Percentiles rank a stretch among this genome's conserved stretches.
These are phyloP conservation scores for Zosterops hypoxanthus DNA, from an alignment of 2,113 vertebrate species.

Conservation along the genomic window DNA sequence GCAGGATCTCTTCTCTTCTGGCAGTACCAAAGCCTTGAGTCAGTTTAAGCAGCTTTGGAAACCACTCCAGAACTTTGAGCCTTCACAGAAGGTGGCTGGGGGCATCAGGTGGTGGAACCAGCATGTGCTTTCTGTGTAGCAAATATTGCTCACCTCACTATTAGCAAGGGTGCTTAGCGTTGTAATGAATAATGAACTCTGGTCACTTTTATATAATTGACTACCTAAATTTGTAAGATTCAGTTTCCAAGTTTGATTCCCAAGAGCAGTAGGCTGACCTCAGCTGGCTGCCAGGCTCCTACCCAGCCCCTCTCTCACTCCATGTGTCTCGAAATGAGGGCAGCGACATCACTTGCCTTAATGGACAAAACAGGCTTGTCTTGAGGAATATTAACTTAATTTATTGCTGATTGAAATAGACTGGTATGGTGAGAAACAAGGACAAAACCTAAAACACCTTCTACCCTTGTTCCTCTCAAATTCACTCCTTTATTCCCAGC, in stretches of 20 bases:
- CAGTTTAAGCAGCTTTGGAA: slow-evolving; percentile 5
- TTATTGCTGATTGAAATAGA: not conserved
- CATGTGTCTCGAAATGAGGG: not conserved
- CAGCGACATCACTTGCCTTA: not conserved
- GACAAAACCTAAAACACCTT: not conserved
- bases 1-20: not conserved
- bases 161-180: not conserved
- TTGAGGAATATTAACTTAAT: not conserved
- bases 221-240: not conserved
- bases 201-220: not conserved
- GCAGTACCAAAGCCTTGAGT: not conserved
- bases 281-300: not conserved
- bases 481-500: not conserved
- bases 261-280: not conserved
- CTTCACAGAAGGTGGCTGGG: not conserved
- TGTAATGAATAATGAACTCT: not conserved
- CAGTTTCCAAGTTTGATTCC: not conserved
- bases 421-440: not conserved
- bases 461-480: not conserved
- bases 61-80: not conserved
- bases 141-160: not conserved
- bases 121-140: not conserved
- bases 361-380: rapidly evolving
- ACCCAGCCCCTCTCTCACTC: not conserved
- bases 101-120: not conserved